A percentile compares a stretch with the other conserved stretches of the same genome.
Evolutionary conservation across 1,140 invertebrate species (phyloP).

Genomic region (Zaprionus gabonicus): DNA sequence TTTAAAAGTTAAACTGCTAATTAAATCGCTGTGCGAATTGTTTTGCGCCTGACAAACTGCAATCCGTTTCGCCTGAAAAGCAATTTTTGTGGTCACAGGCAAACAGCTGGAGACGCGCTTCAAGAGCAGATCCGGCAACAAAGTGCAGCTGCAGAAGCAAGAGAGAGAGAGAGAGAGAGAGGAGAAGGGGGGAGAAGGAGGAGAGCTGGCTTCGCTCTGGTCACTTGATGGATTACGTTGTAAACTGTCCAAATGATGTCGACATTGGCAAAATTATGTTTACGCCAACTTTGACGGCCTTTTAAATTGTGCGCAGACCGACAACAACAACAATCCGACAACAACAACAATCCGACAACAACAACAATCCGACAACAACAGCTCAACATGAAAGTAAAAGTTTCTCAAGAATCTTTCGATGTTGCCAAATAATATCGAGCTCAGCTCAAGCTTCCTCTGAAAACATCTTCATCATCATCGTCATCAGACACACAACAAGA

Average conservation of each 20-base stretch:
- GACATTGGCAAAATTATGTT: slow-evolving; percentile 49
- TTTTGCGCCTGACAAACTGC: slow-evolving; percentile 47
- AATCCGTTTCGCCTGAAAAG: slow-evolving; percentile 34
- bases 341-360: background rate
- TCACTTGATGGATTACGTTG: slow-evolving; percentile 75
- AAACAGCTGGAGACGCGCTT: background rate
- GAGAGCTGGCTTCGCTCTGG: slow-evolving; percentile 16
- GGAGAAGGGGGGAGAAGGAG: slow-evolving; percentile 18
- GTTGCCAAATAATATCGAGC: background rate
- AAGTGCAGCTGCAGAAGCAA: background rate
- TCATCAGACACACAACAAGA: background rate
- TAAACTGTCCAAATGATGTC: slow-evolving; percentile 61
- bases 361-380: background rate
- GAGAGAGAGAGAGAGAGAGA: background rate
- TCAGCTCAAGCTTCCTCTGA: background rate
- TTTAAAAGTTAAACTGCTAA: slow-evolving; percentile 59
- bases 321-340: background rate
- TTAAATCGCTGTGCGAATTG: slow-evolving; percentile 61
- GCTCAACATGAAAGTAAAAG: slow-evolving; percentile 68
- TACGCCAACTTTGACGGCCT: slow-evolving; percentile 33
- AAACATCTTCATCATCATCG: background rate
- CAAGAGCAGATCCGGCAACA: background rate
- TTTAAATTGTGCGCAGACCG: slow-evolving; percentile 48
- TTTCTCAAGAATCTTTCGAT: slow-evolving; percentile 47
- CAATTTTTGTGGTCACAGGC: slow-evolving; percentile 24